A percentile compares a stretch with the other conserved stretches of the same genome.
These are phyloP conservation scores for Hipposideros armiger DNA, from an alignment of 2,113 vertebrate genomes.

Conservation along the genomic window DNA sequence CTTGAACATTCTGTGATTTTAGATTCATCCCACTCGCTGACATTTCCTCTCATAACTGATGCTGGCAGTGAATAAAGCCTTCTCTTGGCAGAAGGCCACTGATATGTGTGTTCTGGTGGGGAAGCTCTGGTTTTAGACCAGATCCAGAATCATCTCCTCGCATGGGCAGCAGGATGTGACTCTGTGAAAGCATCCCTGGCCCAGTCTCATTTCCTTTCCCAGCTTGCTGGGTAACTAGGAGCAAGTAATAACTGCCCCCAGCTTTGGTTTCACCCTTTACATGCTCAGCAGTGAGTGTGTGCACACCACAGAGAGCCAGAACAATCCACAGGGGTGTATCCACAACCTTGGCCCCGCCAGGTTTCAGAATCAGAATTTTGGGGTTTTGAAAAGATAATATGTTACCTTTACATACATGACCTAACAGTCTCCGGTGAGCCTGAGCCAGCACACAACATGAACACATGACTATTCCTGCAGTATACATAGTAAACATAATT, in stretches of 20 bases:
- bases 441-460: neutral
- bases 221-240: neutral
- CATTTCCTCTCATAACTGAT: conserved; percentile 39
- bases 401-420: neutral
- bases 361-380: neutral
- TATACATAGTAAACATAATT: neutral
- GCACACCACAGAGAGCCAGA: neutral
- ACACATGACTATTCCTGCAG: neutral
- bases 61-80: conserved; percentile 29
- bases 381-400: neutral
- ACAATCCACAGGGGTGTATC: neutral
- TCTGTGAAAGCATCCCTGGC: neutral
- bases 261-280: neutral
- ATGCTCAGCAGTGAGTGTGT: neutral
- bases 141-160: neutral
- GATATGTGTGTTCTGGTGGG: neutral
- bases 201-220: neutral
- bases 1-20: neutral
- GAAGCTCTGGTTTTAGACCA: neutral
- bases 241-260: neutral
- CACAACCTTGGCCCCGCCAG: neutral
- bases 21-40: neutral
- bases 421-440: neutral
- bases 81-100: neutral
- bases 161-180: neutral